Base-by-base conservation (phyloP, 2,797 vertebrate species). In the Dermochelys coriacea region DNA sequence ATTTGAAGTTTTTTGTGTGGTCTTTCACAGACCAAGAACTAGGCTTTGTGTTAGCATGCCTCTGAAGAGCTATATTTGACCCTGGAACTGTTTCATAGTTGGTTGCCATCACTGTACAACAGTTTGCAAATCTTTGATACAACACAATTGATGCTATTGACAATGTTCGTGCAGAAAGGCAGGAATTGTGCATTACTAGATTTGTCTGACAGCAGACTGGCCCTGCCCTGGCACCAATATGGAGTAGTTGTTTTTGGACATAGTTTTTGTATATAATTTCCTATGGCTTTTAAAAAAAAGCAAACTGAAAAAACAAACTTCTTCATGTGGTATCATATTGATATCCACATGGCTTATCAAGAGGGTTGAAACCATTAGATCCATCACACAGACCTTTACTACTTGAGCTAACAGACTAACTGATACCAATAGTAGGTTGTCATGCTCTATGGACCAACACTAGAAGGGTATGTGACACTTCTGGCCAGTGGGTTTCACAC, bases 1-100 rank as follows among this genome's bases (percentile, higher is more conserved):
- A n/a, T 89, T 94, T 91, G 81, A 85, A 89, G 87, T 85, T 2
- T 47, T 1, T 47, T 91, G n/a, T 82, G 87, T 96, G 88, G 97
- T 95, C 91, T 86, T 57, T 41, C 41, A 49, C 9, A 59, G 57
- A 49, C 47, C 21, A 68, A 68, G 45, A 89, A 88, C 54, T 87
- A 68, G 71, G 5, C n/a, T 82, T 87, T 92, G 34, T 6, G 3
- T 80, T 82, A n/a, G 12, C 8, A 11, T 91, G 87, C 82, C 88
- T 93, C 61, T 31, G 3, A 85, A 93, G 31, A 45, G 85, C 34
- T 94, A 87, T 91, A 86, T 85, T 45, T 96, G 90, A 91, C n/a
- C 10, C 71, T 71, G 45, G 21, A 74, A 10, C 11, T 90, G 14
- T 93, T 90, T 80, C 52, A 51, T 57, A 59, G 4, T 79, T 11